Percentiles rank a stretch among this genome's conserved stretches.
Evolutionary conservation across 2,888 invertebrate genomes (phyloP).

Genomic region (Mythimna albipuncta): DNA sequence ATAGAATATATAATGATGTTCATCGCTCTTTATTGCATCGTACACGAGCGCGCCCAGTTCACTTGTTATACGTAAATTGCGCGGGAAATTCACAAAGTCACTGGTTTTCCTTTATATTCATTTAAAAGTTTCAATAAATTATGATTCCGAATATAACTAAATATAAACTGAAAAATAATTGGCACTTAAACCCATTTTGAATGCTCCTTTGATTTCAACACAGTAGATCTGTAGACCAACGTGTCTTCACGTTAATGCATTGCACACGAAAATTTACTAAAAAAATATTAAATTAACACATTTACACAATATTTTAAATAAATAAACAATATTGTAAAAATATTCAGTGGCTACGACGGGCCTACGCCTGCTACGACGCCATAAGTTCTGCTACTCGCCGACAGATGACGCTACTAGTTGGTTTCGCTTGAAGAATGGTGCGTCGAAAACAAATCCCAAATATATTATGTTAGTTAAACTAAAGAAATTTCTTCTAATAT

Average conservation of each 20-base stretch:
- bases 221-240: no score
- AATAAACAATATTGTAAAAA: no score
- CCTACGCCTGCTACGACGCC: conserved; percentile 13
- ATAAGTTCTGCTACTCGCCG: conserved; percentile 74
- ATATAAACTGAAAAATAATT: no score
- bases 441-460: conserved; percentile 31
- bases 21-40: conserved; percentile 13
- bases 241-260: no score
- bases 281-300: no score
- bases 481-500: conserved; percentile 3
- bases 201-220: no score
- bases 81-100: conserved; percentile 16
- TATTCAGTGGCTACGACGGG: neutral
- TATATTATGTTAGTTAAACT: neutral
- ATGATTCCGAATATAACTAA: no score
- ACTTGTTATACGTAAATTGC: conserved; percentile 26
- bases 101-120: conserved; percentile 1
- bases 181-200: no score
- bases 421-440: neutral
- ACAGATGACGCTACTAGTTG: conserved; percentile 78
- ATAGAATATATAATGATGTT: conserved; percentile 38
- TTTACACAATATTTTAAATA: no score
- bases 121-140: neutral
- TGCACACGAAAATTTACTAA: no score
- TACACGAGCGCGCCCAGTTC: conserved; percentile 3